Evolutionary conservation across 2,888 invertebrate genomes (phyloP).

Genomic region (Andrena bucephala): DNA sequence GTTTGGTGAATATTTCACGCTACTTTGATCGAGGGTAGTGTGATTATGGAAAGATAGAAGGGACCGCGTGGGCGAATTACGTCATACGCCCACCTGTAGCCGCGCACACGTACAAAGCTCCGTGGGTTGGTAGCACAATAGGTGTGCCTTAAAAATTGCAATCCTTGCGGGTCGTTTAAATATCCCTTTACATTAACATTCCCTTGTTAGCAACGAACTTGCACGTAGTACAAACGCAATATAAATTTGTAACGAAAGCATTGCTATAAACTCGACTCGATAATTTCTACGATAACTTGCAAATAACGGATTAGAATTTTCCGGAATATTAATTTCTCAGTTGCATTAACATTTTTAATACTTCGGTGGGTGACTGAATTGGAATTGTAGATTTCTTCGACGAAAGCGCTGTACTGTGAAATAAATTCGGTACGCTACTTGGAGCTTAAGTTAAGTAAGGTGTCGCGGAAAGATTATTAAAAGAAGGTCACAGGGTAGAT

Average conservation of each 20-base stretch:
- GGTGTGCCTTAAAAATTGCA: conserved; percentile 60
- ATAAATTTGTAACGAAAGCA: background rate
- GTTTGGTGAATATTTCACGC: conserved; percentile 21
- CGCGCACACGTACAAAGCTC: conserved; percentile 65
- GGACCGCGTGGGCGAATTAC: conserved; percentile 82
- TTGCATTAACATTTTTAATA: background rate
- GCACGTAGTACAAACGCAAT: background rate
- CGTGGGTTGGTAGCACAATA: conserved; percentile 54
- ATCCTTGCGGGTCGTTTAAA: conserved; percentile 1
- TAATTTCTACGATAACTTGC: background rate
- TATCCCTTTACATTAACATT: background rate
- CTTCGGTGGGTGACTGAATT: background rate
- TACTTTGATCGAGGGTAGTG: conserved; percentile 56
- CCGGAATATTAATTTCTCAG: background rate
- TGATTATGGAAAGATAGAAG: conserved; percentile 76
- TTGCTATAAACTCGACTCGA: background rate
- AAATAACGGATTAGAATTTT: conserved; percentile 1
- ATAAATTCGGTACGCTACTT: background rate
- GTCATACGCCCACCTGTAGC: conserved; percentile 83
- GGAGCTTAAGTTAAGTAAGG: background rate
- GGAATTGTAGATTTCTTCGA: conserved; percentile 1
- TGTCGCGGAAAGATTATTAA: conserved; percentile 32
- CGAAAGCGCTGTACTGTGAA: background rate
- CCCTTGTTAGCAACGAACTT: background rate
- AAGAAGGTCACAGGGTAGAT: conserved; percentile 64